phyloP scores from a whole-genome alignment of 2,113 vertebrate genomes.

The Petrocephalus microphthalmus region DNA sequence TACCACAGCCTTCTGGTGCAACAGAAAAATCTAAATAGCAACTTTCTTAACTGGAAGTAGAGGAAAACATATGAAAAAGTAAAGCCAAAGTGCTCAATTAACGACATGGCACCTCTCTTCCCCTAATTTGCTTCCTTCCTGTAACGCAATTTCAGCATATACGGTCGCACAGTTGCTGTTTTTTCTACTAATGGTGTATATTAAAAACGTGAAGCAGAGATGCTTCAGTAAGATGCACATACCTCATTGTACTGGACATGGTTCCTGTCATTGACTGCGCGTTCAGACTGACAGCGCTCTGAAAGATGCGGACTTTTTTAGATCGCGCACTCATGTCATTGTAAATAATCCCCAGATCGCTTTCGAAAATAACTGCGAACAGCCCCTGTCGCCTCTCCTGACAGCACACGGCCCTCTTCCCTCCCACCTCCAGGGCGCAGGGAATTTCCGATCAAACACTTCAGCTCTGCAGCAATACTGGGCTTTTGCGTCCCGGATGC shows the following conservation, averaged over 20 bases:
- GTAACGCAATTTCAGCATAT: neutral
- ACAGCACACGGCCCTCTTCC: neutral
- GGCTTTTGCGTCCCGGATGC: neutral
- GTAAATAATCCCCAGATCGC: neutral
- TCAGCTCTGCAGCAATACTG: neutral
- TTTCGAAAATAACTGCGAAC: slow-evolving; percentile 1
- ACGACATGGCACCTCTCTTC: neutral
- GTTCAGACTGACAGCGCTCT: slow-evolving; percentile 15
- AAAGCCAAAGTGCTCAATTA: neutral
- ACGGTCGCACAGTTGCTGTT: neutral
- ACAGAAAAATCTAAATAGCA: neutral
- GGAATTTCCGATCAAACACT: slow-evolving; percentile 8
- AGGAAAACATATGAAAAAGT: neutral
- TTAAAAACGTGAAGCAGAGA: neutral
- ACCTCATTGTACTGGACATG: slow-evolving; percentile 62
- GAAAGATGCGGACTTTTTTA: slow-evolving; percentile 24
- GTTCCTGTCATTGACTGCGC: slow-evolving; percentile 13
- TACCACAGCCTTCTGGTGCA: neutral
- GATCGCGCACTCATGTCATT: neutral
- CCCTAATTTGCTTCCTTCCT: neutral
- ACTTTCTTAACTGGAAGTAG: neutral
- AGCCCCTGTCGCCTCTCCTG: neutral
- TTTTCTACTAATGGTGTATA: neutral
- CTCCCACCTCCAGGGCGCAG: neutral
- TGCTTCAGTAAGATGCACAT: neutral